Conservation (phyloP, 2,888 invertebrate genomes). For the Cryptosula pallasiana region DNA sequence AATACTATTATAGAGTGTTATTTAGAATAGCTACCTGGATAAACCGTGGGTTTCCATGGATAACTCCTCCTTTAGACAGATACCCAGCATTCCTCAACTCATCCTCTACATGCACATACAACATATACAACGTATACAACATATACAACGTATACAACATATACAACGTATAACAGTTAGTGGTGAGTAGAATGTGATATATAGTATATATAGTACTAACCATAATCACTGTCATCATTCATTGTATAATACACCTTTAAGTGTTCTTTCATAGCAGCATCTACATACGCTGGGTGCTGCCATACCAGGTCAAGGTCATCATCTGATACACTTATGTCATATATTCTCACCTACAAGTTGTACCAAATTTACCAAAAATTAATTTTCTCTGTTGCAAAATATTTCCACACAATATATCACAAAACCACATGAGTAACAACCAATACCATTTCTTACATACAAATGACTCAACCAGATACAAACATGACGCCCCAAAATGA, state of each 20-base stretch:
- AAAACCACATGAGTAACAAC: too few relatives aligned
- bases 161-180: too few relatives aligned
- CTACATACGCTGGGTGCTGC: slow-evolving; percentile 17
- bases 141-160: too few relatives aligned
- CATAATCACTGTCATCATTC: slow-evolving; percentile 24
- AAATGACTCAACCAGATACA: too few relatives aligned
- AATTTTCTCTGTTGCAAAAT: too few relatives aligned
- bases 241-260: slow-evolving; percentile 27
- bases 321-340: slow-evolving; percentile 26
- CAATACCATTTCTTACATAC: too few relatives aligned
- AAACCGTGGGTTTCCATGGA: slow-evolving; percentile 24
- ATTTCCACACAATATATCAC: too few relatives aligned
- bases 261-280: not conserved
- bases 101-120: not conserved
- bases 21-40: slow-evolving; percentile 25
- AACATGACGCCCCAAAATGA: too few relatives aligned
- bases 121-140: too few relatives aligned
- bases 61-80: slow-evolving; percentile 7
- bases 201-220: slow-evolving; percentile 5
- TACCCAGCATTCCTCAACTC: slow-evolving; percentile 14
- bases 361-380: too few relatives aligned
- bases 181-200: too few relatives aligned
- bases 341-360: slow-evolving; percentile 28
- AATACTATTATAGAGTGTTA: not conserved
- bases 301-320: slow-evolving; percentile 24